These are phyloP conservation scores for Phyto melanocephala DNA, from an alignment of 2,888 invertebrate genomes.

Conservation along the genomic window DNA sequence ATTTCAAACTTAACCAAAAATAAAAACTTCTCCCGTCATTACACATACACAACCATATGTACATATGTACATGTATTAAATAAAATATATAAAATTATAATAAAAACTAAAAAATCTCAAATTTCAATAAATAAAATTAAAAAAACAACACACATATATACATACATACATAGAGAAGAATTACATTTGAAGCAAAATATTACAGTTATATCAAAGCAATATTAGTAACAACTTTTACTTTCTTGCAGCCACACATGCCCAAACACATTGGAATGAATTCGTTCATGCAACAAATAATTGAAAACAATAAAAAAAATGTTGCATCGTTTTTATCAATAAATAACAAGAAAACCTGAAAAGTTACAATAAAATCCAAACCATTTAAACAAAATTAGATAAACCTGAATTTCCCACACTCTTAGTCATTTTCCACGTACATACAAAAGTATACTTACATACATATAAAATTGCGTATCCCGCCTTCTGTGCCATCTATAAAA, in stretches of 20 bases:
- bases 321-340: neutral
- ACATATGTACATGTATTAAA: too few species aligned
- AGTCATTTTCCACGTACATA: neutral
- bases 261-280: neutral
- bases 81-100: neutral
- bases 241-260: neutral
- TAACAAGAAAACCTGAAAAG: neutral
- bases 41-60: too few species aligned
- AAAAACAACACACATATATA: conserved; percentile 4
- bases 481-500: neutral
- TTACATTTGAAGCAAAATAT: neutral
- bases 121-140: neutral
- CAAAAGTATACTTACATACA: neutral
- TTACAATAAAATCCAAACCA: conserved; percentile 44
- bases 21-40: conserved; percentile 29
- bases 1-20: neutral
- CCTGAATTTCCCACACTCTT: conserved; percentile 33
- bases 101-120: neutral
- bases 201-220: conserved; percentile 21
- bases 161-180: neutral
- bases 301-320: neutral
- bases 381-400: conserved; percentile 11
- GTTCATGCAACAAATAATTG: conserved; percentile 26
- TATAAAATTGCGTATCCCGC: neutral
- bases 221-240: conserved; percentile 58